A percentile compares a stretch with the other conserved stretches of the same genome.
phyloP scores from a whole-genome alignment of 1,140 invertebrate genomes.

The Tetramorium parvispinum region DNA sequence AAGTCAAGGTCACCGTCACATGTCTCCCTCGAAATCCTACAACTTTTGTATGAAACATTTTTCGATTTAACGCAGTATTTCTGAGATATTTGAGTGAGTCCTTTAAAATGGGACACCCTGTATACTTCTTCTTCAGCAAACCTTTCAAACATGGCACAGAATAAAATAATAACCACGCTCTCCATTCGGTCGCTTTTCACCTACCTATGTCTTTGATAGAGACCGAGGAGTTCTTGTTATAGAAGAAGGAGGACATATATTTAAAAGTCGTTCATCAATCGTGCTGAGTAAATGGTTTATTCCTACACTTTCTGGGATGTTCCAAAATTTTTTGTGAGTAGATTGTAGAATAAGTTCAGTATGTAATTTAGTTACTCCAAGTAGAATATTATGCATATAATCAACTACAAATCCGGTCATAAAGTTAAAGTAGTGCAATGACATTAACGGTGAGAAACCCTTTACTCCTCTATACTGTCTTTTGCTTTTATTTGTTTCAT shows the following conservation, averaged over 20 bases:
- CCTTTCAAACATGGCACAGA: constrained; percentile 10
- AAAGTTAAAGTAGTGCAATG: background rate
- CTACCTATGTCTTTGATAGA: background rate
- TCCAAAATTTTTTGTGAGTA: background rate
- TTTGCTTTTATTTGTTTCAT: constrained; percentile 10
- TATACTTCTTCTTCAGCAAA: background rate
- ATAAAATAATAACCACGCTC: constrained; percentile 27
- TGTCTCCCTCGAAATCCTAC: too few relatives aligned
- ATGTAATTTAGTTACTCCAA: background rate
- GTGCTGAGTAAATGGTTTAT: background rate
- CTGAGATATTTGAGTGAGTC: too few relatives aligned
- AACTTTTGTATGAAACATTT: too few relatives aligned
- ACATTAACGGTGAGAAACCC: background rate
- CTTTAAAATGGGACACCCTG: too few relatives aligned
- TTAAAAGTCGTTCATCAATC: background rate
- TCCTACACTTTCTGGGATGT: constrained; percentile 2
- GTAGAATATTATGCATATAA: constrained; percentile 20
- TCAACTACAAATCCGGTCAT: constrained; percentile 1
- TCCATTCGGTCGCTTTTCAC: constrained; percentile 10
- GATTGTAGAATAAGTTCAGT: constrained; percentile 10
- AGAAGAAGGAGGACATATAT: background rate
- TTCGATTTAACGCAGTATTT: too few relatives aligned
- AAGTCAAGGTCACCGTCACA: too few relatives aligned
- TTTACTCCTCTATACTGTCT: constrained; percentile 4
- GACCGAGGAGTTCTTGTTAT: constrained; percentile 17